Base-by-base conservation (phyloP, 2,888 invertebrate species). In the Tetropium fuscum region DNA sequence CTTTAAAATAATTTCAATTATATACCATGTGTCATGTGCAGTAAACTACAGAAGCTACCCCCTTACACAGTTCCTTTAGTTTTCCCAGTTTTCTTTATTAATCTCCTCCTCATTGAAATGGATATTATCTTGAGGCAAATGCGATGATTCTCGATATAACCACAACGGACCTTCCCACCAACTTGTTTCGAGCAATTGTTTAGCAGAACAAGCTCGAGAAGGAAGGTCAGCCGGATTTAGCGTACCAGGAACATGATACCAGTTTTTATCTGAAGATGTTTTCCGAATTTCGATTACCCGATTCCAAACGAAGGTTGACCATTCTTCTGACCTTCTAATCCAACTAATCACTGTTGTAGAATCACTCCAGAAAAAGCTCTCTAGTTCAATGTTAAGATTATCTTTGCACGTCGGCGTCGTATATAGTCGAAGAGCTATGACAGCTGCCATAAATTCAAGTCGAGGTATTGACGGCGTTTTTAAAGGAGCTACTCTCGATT, bases 151-250 rank as follows among this genome's bases (percentile, higher is more conserved):
- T 75, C 2, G 40, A 13, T 7, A 74, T 75, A 7, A 75, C 27
- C 27, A 27, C 27, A n/a, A 2, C n/a, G 27, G 27, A 2, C 3
- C 6, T n/a, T 69, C 63, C 77, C 74, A 78, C 77, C 77, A 78
- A 64, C 53, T 43, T 3, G 71, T 66, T 22, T 74, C 58, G 4
- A 69, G 3, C 2, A 78, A 61, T n/a, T 70, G 51, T 40, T 63
- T 44, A 2, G 68, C 61, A 8, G 53, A 49, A 58, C 77, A 77
- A 3, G 75, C 77, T 27, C 76, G 40, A 1, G 74, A 77, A 2
- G 74, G 74, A 4, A 75, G 51, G 55, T 77, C 76, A 2, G 76
- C 77, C 4, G 75, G 74, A 53, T 78, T 78, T 3, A 63, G 6
- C 1, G 16, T 15, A 4, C 77, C 76, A 2, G 77, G 74, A 3